phyloP scores from a whole-genome alignment of 2,888 invertebrate species.

The Drosophila affinis region DNA sequence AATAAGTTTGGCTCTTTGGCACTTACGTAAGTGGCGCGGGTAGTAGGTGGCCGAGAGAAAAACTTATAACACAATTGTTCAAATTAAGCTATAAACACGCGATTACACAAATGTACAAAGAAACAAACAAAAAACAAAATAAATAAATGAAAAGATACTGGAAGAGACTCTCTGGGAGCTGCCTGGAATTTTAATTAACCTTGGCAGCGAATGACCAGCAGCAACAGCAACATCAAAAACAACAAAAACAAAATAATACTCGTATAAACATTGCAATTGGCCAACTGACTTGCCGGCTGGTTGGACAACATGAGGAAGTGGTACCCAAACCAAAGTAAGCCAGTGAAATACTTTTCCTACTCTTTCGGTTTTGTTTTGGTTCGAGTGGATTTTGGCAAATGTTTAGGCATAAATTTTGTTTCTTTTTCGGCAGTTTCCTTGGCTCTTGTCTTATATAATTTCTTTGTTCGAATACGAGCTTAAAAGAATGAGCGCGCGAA shows the following conservation, averaged over 20 bases:
- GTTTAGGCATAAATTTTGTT: constrained; percentile 42
- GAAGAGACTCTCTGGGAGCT: constrained; percentile 45
- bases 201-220: constrained; percentile 69
- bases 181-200: constrained; percentile 76
- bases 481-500: constrained; percentile 37
- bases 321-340: constrained; percentile 61
- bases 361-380: constrained; percentile 36
- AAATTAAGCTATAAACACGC: constrained; percentile 62
- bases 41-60: constrained; percentile 34
- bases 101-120: constrained; percentile 54
- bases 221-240: not conserved
- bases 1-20: constrained; percentile 54
- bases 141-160: constrained; percentile 5
- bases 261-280: constrained; percentile 64
- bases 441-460: constrained; percentile 57
- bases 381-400: constrained; percentile 45
- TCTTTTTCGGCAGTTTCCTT: constrained; percentile 60
- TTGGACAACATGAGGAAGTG: constrained; percentile 77
- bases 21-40: constrained; percentile 55
- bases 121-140: constrained; percentile 16
- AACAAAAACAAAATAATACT: constrained; percentile 43
- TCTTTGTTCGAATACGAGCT: constrained; percentile 34
- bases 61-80: constrained; percentile 62
- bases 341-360: constrained; percentile 59
- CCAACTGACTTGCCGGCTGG: constrained; percentile 77